Percentiles rank a stretch among this genome's conserved stretches.
These are phyloP conservation scores for Rhodinocichla rosea DNA, from an alignment of 2,113 vertebrate genomes.

Conservation along the genomic window DNA sequence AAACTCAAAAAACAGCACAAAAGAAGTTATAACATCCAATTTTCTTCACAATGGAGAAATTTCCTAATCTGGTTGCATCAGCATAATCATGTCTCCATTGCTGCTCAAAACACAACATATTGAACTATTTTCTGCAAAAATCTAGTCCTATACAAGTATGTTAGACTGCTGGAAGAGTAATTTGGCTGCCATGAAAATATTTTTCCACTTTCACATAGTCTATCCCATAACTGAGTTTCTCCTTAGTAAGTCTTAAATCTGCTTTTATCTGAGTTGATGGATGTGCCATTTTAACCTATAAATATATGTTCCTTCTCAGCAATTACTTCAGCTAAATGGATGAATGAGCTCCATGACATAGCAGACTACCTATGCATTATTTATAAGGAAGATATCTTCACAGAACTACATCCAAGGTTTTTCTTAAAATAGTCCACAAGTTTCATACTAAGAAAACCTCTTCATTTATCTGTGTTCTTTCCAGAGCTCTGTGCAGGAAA, in stretches of 20 bases:
- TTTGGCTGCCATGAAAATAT: not conserved
- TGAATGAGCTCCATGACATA: slow-evolving; percentile 45
- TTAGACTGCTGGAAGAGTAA: not conserved
- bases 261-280: slow-evolving; percentile 1
- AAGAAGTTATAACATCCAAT: not conserved
- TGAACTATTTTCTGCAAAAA: not conserved
- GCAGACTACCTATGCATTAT: slow-evolving; percentile 29
- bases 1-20: not conserved
- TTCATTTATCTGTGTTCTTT: slow-evolving; percentile 34
- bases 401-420: slow-evolving; percentile 6
- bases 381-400: slow-evolving; percentile 37
- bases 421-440: slow-evolving; percentile 25
- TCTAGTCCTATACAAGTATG: not conserved
- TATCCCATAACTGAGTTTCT: not conserved
- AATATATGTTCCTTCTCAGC: slow-evolving; percentile 2
- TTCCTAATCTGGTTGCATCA: not conserved
- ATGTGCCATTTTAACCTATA: slow-evolving; percentile 37
- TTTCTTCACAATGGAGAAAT: not conserved
- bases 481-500: slow-evolving; percentile 2
- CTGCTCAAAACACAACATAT: not conserved
- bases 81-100: not conserved
- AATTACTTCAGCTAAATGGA: slow-evolving; percentile 52
- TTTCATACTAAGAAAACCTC: slow-evolving; percentile 8
- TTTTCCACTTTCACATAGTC: not conserved
- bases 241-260: not conserved